These are phyloP conservation scores for Coelogynopora nodosa DNA, from an alignment of 2,888 invertebrate genomes.

Conservation along the genomic window DNA sequence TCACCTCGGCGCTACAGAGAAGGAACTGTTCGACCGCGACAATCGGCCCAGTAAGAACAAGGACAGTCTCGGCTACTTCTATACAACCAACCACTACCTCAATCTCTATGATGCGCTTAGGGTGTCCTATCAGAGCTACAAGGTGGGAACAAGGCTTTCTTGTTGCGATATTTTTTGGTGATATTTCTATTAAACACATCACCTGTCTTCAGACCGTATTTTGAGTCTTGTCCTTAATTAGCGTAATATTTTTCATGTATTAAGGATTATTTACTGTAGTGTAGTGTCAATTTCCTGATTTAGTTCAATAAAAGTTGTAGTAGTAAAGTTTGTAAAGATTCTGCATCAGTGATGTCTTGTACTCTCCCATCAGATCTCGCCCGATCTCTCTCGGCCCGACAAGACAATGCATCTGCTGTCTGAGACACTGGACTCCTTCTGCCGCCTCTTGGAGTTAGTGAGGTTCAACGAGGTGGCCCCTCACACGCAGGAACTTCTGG, in stretches of 20 bases:
- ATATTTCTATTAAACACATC: too few species aligned
- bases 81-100: slow-evolving; percentile 73
- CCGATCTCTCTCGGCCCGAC: slow-evolving; percentile 60
- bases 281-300: too few species aligned
- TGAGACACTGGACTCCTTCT: slow-evolving; percentile 68
- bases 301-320: too few species aligned
- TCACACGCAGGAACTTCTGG: slow-evolving; percentile 75
- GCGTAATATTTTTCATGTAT: too few species aligned
- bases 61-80: slow-evolving; percentile 60
- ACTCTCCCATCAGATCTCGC: too few species aligned
- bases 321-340: too few species aligned
- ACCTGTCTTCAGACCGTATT: too few species aligned
- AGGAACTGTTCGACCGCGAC: background rate
- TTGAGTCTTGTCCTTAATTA: too few species aligned
- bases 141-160: too few species aligned
- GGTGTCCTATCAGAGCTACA: slow-evolving; percentile 80
- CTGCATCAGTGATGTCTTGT: too few species aligned
- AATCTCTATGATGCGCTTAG: slow-evolving; percentile 77
- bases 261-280: too few species aligned
- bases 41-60: slow-evolving; percentile 48
- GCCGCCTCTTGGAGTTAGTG: slow-evolving; percentile 64
- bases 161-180: too few species aligned
- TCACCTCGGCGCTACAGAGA: background rate
- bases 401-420: slow-evolving; percentile 57
- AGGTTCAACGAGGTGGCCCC: slow-evolving; percentile 68